A percentile compares a stretch with the other conserved stretches of the same genome.
Evolutionary conservation across 2,113 vertebrate genomes (phyloP).

Genomic region (Hipposideros armiger): DNA sequence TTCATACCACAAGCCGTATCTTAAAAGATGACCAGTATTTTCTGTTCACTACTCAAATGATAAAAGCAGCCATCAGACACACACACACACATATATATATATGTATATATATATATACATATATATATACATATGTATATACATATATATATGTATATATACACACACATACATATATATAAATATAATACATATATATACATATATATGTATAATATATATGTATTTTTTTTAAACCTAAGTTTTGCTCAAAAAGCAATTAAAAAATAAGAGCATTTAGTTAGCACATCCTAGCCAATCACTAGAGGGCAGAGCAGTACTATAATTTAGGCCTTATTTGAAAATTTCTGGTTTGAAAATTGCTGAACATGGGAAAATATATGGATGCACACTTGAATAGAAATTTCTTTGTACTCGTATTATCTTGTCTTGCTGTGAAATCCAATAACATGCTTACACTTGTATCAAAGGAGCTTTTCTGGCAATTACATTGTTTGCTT

Average conservation of each 20-base stretch:
- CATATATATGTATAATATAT: background rate
- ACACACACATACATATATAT: background rate
- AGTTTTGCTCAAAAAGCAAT: background rate
- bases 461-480: conserved; percentile 66
- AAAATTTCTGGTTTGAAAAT: conserved; percentile 66
- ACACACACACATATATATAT: background rate
- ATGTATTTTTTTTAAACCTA: background rate
- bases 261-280: background rate
- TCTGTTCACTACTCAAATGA: background rate
- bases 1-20: background rate
- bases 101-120: background rate
- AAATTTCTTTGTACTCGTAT: conserved; percentile 53
- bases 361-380: conserved; percentile 62
- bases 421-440: conserved; percentile 64
- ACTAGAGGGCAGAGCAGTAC: conserved; percentile 86
- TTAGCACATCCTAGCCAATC: conserved; percentile 71
- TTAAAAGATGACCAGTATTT: background rate
- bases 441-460: conserved; percentile 45
- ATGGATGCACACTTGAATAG: conserved; percentile 24
- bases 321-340: conserved; percentile 59
- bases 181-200: background rate
- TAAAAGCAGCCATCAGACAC: background rate
- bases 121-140: too few relatives aligned
- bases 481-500: conserved; percentile 57
- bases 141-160: background rate